A percentile compares a stretch with the other conserved stretches of the same genome.
Evolutionary conservation across 2,797 vertebrate species (phyloP).

Genomic region (Microcaecilia unicolor): DNA sequence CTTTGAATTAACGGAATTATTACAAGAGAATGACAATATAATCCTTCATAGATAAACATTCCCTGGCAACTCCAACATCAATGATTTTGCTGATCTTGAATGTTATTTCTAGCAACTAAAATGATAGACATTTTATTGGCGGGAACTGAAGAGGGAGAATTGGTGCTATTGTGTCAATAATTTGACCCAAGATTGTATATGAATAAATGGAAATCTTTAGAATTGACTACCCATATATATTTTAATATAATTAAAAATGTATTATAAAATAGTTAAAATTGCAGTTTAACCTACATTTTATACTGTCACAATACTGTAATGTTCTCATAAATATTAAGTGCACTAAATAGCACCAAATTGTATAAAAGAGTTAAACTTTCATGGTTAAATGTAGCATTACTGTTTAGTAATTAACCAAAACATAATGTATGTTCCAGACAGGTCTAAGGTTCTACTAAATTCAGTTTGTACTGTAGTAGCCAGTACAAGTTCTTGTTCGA

Average conservation of each 20-base stretch:
- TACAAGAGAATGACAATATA: too few species aligned
- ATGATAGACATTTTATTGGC: slow-evolving; percentile 1
- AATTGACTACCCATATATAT: slow-evolving; percentile 30
- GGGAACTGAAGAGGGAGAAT: too few species aligned
- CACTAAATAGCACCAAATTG: slow-evolving; percentile 33
- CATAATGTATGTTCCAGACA: not conserved
- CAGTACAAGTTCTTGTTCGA: too few species aligned
- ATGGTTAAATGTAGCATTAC: slow-evolving; percentile 42
- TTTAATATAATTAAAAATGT: slow-evolving; percentile 25
- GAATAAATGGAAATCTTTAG: slow-evolving; percentile 1
- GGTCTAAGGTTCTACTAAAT: slow-evolving; percentile 20
- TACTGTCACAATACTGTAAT: slow-evolving; percentile 37
- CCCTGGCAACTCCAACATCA: slow-evolving; percentile 10
- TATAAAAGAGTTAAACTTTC: slow-evolving; percentile 22
- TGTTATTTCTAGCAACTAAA: not conserved
- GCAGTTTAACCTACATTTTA: slow-evolving; percentile 24
- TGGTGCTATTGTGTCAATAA: slow-evolving; percentile 10
- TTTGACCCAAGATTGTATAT: not conserved
- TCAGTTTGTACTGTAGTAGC: too few species aligned
- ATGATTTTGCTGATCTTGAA: not conserved
- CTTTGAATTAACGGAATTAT: too few species aligned
- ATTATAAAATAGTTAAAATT: slow-evolving; percentile 14
- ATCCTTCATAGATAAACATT: too few species aligned
- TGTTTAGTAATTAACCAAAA: slow-evolving; percentile 22
- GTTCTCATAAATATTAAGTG: slow-evolving; percentile 30